Percentiles rank a stretch among this genome's conserved stretches.
Evolutionary conservation across 1,140 invertebrate genomes (phyloP).

Genomic region (Anadara kagoshimensis): DNA sequence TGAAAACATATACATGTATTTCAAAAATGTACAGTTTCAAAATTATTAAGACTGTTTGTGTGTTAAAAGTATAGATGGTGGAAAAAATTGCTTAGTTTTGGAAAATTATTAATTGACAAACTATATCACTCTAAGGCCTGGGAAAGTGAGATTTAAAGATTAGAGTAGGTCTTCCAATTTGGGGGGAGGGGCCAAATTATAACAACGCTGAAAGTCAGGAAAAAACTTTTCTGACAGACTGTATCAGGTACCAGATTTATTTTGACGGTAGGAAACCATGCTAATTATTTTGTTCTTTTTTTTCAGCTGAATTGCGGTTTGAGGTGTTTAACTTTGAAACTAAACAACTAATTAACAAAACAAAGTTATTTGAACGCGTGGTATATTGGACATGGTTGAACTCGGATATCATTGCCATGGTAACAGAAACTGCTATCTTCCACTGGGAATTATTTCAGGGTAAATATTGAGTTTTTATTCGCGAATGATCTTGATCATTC

Average conservation of each 20-base stretch:
- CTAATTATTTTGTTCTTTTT: neutral
- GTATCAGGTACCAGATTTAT: neutral
- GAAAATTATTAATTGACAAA: too few relatives aligned
- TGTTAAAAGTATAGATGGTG: too few relatives aligned
- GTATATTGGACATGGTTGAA: conserved; percentile 73
- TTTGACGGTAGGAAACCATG: neutral
- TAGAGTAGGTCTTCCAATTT: too few relatives aligned
- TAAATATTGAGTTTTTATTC: conserved; percentile 38
- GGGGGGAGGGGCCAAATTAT: too few relatives aligned
- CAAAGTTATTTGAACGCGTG: conserved; percentile 63
- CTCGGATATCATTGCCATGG: conserved; percentile 69
- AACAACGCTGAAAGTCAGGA: too few relatives aligned
- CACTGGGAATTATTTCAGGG: conserved; percentile 71
- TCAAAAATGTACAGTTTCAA: too few relatives aligned
- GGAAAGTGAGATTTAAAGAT: too few relatives aligned
- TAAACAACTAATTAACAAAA: conserved; percentile 63
- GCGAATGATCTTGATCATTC: too few relatives aligned
- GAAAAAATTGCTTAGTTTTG: too few relatives aligned
- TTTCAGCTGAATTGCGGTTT: conserved; percentile 70
- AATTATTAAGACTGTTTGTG: too few relatives aligned
- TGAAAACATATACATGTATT: too few relatives aligned
- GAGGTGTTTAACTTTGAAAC: conserved; percentile 72
- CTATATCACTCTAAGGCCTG: too few relatives aligned
- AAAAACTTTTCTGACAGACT: neutral
- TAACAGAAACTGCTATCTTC: conserved; percentile 69